These are phyloP conservation scores for Litocranius walleri DNA, from an alignment of 2,113 vertebrate species.

Conservation along the genomic window DNA sequence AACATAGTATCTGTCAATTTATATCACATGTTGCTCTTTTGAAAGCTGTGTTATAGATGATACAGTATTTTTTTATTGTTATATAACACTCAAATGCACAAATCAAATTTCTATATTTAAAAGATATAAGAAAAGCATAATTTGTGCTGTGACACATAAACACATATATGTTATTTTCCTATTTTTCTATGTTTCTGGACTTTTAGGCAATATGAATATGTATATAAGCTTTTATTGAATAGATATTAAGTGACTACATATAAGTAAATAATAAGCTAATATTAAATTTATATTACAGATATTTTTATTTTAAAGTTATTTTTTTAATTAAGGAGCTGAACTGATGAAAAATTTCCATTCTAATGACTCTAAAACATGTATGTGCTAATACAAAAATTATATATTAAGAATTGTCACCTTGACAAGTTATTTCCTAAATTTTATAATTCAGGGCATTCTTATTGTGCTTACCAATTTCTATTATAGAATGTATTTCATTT, in stretches of 20 bases:
- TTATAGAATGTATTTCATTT: constrained; percentile 2
- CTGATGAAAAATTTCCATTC: neutral
- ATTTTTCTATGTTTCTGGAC: constrained; percentile 2
- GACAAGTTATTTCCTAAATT: neutral
- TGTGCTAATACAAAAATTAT: neutral
- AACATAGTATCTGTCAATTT: neutral
- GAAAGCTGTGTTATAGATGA: neutral
- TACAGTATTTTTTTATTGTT: neutral
- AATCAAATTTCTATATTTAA: neutral
- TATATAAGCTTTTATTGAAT: neutral
- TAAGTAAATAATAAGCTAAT: neutral
- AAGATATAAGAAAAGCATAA: neutral
- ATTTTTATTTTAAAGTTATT: neutral
- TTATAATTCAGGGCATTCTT: neutral
- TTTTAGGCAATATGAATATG: neutral
- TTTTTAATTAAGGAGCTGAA: neutral
- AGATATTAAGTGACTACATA: neutral
- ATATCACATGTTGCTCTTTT: neutral
- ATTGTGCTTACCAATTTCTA: neutral
- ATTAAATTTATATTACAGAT: neutral
- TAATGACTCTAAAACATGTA: neutral
- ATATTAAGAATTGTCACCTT: neutral
- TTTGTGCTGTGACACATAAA: neutral
- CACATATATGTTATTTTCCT: neutral
- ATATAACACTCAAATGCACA: neutral